Base-by-base conservation (phyloP, 2,113 vertebrate genomes). In the Plestiodon gilberti region DNA sequence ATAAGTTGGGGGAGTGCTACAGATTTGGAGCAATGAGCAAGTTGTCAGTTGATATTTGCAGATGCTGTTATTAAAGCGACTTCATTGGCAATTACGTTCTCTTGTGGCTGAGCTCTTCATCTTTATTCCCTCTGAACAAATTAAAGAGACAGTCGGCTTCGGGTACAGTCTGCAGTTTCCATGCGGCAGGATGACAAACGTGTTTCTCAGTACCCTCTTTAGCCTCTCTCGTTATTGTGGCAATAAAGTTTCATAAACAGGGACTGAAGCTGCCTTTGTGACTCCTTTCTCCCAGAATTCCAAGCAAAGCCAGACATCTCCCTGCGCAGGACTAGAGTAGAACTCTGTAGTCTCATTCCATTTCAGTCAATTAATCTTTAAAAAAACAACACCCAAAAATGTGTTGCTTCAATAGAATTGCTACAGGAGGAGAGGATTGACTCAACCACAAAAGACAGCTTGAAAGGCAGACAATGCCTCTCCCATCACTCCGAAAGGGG, bases 321-420 rank as follows among this genome's bases (percentile, higher is more conserved):
- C 52, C 30, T 35, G 40, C 22, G 28, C 61, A 77, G 65, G 76
- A 18, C 57, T 17, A 73, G 65, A 43, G n/a, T 35, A 4, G 77
- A 59, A 33, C 25, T 15, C 67, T 25, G 57, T 25, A 10, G 40
- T 18, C 33, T 75, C 28, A 11, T 33, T 80, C 76, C 82, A 84
- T 74, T 74, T 38, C 55, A 48, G 81, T n/a, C n/a, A 18, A 73
- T 88, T 74, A 57, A n/a, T 81, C 70, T 79, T 75, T 40, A 40
- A 3, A 65, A n/a, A n/a, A n/a, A n/a, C n/a, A n/a, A n/a, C n/a
- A n/a, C n/a, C n/a, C n/a, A n/a, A n/a, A n/a, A 75, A 74, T 23
- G 55, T 43, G 9, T 57, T 15, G 10, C 62, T 76, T 67, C 48
- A 57, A 59, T 57, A 52, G 40, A 18, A 67, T 65, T 35, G 40